Percentiles rank a stretch among this genome's conserved stretches.
These are phyloP conservation scores for Chiloscyllium punctatum DNA, from an alignment of 2,797 vertebrate genomes.

Conservation along the genomic window DNA sequence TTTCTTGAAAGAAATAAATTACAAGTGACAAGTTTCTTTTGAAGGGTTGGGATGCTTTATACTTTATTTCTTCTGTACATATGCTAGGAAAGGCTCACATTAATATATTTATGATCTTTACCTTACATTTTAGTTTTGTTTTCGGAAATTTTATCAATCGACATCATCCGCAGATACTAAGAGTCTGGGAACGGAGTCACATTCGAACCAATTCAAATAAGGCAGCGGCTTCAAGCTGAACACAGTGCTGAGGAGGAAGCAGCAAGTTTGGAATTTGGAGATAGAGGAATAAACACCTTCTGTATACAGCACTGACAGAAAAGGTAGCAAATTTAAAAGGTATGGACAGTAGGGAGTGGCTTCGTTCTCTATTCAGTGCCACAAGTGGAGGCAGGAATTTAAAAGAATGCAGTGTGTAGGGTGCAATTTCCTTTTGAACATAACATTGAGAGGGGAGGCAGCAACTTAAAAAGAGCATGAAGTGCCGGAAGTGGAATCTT, in stretches of 20 bases:
- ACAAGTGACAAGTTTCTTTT: not conserved
- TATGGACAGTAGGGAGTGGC: no score
- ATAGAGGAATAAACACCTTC: not conserved
- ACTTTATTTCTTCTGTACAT: not conserved
- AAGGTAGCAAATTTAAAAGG: no score
- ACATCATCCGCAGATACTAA: not conserved
- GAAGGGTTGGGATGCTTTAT: not conserved
- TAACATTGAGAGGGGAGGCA: no score
- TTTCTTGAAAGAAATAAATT: no score
- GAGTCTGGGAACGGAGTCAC: not conserved
- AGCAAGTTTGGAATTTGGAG: no score
- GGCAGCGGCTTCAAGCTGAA: not conserved
- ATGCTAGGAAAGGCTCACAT: not conserved
- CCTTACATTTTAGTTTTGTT: not conserved
- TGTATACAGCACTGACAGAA: not conserved
- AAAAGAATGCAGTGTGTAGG: no score
- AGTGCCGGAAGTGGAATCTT: no score
- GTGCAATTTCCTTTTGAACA: no score
- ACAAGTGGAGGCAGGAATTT: no score
- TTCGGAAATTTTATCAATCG: no score
- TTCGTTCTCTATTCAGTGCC: no score
- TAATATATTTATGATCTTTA: not conserved
- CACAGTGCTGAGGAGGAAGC: not conserved
- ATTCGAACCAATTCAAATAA: not conserved
- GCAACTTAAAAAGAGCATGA: no score